Evolutionary conservation across 1,140 invertebrate species (phyloP), one percentile per base, ranked within the genome.

Genomic region (Drosophila elegans): DNA sequence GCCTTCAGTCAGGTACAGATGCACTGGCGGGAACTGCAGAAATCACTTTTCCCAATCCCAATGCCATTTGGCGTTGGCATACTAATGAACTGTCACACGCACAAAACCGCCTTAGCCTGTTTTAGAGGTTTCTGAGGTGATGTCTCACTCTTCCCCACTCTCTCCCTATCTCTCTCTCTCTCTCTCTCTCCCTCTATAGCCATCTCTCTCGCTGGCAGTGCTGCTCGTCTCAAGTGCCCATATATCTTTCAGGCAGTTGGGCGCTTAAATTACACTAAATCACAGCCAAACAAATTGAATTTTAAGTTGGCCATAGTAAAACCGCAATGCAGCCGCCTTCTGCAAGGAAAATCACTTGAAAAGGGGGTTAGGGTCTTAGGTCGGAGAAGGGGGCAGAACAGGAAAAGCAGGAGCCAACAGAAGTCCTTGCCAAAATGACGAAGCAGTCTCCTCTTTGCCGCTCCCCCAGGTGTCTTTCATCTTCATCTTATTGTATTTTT

Each of bases 241-340:
- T 86, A 86, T 88, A 86, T 86, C 82, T 86, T 61, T 69, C 73
- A 75, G 60, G 52, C 83, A 75, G 82, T 71, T 74, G 83, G 80
- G 83, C 78, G 83, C 82, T 82, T 88, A 86, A 88, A 86, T 86
- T 88, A 86, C 83, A 88, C 74, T 88, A 88, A 86, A 86, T 86
- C 82, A 88, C 83, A 86, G 82, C 64, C 82, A 86, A 86, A 86
- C 82, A 86, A 86, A 86, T 86, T 86, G 82, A 86, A 86, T 86
- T 86, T 86, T 88, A 88, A 86, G 81, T 86, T 86, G 83, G 64
- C 82, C 79, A 86, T 76, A 75, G 83, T 63, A 66, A 79, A 78
- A 68, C 83, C 82, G 83, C 82, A 82, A 79, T 88, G 74, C 78
- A 78, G 82, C 77, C 81, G 73, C 73, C 63, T 64, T 53, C 61